A percentile compares a stretch with the other conserved stretches of the same genome.
phyloP scores from a whole-genome alignment of 2,797 vertebrate genomes.

The Mionectes olivaceus region DNA sequence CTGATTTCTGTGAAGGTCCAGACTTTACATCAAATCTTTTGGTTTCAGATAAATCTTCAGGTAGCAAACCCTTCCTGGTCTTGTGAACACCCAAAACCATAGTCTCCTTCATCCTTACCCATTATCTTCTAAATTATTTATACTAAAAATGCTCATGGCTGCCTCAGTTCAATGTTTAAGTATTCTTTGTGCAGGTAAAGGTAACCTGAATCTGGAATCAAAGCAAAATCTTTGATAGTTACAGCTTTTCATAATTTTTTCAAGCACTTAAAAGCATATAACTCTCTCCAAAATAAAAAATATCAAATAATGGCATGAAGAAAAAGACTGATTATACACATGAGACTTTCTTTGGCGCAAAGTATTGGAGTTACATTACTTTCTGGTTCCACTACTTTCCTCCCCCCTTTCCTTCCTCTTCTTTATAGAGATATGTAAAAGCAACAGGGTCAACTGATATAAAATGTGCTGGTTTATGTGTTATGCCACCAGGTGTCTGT shows the following conservation, averaged over 20 bases:
- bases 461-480: neutral
- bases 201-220: neutral
- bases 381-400: neutral
- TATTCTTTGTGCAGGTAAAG: neutral
- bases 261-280: neutral
- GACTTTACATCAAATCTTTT: neutral
- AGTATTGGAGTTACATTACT: neutral
- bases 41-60: neutral
- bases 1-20: neutral
- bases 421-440: neutral
- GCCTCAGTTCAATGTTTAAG: neutral
- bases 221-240: neutral
- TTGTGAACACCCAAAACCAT: neutral
- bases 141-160: neutral
- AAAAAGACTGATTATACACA: neutral
- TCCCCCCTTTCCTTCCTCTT: neutral
- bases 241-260: neutral
- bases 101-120: neutral
- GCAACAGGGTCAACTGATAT: neutral
- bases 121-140: neutral
- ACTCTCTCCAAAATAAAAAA: neutral
- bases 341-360: neutral
- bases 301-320: neutral
- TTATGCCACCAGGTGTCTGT: neutral
- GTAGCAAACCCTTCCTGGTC: neutral